Evolutionary conservation across 92 coral and sea anemone genomes (phyloP).

Genomic region (Paramuricea clavata): DNA sequence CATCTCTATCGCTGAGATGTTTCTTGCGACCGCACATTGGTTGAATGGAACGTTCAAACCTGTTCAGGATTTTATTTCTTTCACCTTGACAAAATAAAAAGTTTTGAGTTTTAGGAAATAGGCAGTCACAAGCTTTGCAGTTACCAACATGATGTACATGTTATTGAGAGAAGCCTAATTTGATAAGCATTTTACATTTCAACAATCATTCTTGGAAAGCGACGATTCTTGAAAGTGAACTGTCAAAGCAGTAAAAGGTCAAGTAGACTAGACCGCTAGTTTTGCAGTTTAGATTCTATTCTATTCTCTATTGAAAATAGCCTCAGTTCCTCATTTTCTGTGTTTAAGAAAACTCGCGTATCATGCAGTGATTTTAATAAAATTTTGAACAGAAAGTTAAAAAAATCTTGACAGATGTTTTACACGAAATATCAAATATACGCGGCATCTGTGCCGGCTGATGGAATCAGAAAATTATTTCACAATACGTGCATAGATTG

Average conservation of each 20-base stretch:
- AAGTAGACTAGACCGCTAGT: too few species aligned
- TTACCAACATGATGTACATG: not conserved
- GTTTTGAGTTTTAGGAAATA: too few species aligned
- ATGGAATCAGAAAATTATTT: not conserved
- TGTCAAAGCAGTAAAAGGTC: too few species aligned
- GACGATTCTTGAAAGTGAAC: not conserved
- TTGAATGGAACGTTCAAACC: not conserved
- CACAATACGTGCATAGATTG: not conserved
- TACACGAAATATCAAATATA: not conserved
- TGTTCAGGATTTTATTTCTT: not conserved
- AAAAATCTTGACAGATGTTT: not conserved
- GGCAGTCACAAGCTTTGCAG: too few species aligned
- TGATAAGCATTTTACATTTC: too few species aligned
- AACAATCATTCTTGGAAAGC: too few species aligned
- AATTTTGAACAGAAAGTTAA: not conserved
- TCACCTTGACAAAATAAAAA: not conserved
- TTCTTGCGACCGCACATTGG: conserved; percentile 16
- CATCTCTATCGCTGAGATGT: not conserved
- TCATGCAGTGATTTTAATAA: not conserved
- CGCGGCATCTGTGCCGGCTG: not conserved
- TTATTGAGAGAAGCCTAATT: too few species aligned
- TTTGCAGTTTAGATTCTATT: too few species aligned
- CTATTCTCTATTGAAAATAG: not conserved
- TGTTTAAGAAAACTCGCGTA: not conserved
- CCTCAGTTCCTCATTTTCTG: not conserved